Base-by-base conservation (phyloP, 1,140 invertebrate genomes). In the Drosophila tsacasi region DNA sequence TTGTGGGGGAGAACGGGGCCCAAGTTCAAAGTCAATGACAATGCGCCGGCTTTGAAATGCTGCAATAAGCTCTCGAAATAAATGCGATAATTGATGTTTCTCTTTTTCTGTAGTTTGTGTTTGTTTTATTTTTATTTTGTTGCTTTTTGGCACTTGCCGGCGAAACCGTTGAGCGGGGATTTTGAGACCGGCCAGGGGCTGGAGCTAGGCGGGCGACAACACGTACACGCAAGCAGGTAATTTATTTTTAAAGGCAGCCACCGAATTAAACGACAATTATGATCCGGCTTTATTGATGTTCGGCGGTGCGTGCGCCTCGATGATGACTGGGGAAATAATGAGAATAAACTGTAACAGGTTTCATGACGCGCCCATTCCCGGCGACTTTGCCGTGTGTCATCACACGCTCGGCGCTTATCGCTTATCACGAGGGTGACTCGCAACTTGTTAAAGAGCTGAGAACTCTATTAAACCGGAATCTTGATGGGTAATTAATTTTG, bases 291-390 rank as follows among this genome's bases (percentile, higher is more conserved):
- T 82, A 73, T 73, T 71, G 72, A 58, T 74, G 60, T 59, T 54
- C 52, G 49, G 5, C 50, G 44, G 52, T 58, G 66, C 63, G 50
- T 64, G 37, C 40, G 27, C 64, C 55, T 52, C 44, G 40, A 19
- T 27, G 40, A 21, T 76, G 59, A 47, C 42, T 57, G 54, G 39
- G 35, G 47, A 73, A 72, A 65, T 57, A 73, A 61, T 42, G 35
- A 7, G 21, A 12, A 54, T 60, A 52, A 84, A 76, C 65, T 79
- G 83, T 87, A 85, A 79, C 82, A 79, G 67, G 62, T 85, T 85
- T 82, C 52, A 68, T 79, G 67, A 40, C 69, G 62, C 68, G 52
- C 65, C 52, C 54, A 47, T 62, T 25, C 32, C 30, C 67, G 67
- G 52, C 25, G 13, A 35, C 65, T 37, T 17, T 42, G 54, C 47